Conservation (phyloP, 2,113 vertebrate species). For the Semicossyphus pulcher region DNA sequence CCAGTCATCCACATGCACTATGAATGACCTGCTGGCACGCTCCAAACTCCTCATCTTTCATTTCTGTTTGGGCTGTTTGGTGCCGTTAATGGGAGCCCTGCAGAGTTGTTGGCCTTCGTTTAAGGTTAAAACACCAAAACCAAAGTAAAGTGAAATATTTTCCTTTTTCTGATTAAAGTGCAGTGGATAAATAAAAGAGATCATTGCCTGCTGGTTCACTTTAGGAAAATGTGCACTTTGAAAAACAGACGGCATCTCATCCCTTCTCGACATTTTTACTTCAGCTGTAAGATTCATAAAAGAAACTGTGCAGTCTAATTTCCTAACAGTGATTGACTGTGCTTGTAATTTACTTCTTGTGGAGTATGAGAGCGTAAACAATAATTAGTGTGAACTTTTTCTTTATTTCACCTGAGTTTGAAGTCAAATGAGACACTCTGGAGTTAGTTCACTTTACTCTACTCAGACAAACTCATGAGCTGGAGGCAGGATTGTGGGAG, state of each 20-base stretch:
- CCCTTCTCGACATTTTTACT: too few species aligned
- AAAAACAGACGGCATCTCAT: too few species aligned
- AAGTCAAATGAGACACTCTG: neutral
- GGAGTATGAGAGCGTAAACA: too few species aligned
- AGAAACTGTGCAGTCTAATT: constrained; percentile 38
- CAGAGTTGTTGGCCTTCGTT: neutral
- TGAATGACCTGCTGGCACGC: neutral
- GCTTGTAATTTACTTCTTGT: constrained; percentile 36
- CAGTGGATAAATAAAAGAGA: too few species aligned
- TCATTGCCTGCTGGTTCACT: too few species aligned
- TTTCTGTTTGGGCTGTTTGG: constrained; percentile 4
- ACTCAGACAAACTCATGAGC: neutral
- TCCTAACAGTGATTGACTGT: constrained; percentile 10
- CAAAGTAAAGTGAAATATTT: neutral
- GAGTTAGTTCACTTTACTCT: neutral
- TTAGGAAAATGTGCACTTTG: neutral
- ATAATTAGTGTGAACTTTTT: neutral
- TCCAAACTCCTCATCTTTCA: constrained; percentile 13
- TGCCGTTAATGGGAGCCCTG: constrained; percentile 4
- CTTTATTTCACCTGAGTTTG: neutral
- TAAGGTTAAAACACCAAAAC: constrained; percentile 20
- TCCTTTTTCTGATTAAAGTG: neutral
- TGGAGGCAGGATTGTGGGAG: neutral
- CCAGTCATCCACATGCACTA: neutral
- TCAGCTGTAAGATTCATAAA: too few species aligned